Evolutionary conservation across 53 echinoderm and acorn worm species (phyloP).

Genomic region (Arbacia lixula): DNA sequence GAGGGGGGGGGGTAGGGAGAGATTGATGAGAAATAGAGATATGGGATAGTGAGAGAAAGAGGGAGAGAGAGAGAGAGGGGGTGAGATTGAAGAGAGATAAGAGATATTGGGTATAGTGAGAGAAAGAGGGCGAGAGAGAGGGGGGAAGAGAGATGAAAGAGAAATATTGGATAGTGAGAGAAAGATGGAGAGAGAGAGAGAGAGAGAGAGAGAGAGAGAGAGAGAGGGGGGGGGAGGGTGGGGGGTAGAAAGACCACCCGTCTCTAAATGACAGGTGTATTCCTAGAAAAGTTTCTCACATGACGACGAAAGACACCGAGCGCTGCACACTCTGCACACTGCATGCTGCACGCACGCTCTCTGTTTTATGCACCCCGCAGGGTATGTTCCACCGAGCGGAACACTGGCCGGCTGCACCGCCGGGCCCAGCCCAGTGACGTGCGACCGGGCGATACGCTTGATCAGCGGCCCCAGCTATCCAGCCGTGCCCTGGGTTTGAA

Average conservation of each 20-base stretch:
- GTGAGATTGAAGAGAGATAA: no score
- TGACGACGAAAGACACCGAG: conserved; percentile 5
- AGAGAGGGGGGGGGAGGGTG: background rate
- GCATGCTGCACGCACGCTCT: no score
- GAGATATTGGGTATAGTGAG: no score
- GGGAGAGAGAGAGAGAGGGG: no score
- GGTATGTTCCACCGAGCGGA: conserved; percentile 51
- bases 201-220: background rate
- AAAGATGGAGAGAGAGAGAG: background rate
- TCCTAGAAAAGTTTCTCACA: conserved; percentile 19
- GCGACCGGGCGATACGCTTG: conserved; percentile 57
- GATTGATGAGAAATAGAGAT: no score
- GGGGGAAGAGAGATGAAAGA: no score
- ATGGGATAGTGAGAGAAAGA: no score
- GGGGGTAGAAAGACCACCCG: background rate
- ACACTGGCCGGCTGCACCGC: conserved; percentile 57
- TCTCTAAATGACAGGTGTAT: conserved; percentile 39
- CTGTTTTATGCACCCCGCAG: conserved; percentile 52
- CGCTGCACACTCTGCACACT: no score
- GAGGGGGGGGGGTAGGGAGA: no score
- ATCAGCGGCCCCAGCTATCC: conserved; percentile 41
- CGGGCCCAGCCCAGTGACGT: conserved; percentile 48
- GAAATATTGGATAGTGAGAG: no score
- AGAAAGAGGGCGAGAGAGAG: no score
- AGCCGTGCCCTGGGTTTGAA: conserved; percentile 10